Evolutionary conservation across 2,113 vertebrate species (phyloP).

Genomic region (Elanus axillaris): DNA sequence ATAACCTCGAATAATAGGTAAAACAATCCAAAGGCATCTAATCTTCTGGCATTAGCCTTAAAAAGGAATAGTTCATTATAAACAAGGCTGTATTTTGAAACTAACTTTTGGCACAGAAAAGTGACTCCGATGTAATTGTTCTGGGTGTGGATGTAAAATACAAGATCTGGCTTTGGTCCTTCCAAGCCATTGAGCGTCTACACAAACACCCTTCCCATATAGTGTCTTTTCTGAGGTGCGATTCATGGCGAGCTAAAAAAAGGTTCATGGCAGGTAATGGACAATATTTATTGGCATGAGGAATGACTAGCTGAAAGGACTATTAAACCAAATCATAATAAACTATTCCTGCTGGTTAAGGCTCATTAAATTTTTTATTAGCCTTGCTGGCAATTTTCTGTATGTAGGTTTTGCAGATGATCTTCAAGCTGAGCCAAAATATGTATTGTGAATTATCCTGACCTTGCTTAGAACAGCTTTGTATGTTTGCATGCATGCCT

Average conservation of each 20-base stretch:
- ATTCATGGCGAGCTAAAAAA: not conserved
- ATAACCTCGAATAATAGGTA: not conserved
- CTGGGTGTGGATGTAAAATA: not conserved
- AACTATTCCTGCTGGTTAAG: not conserved
- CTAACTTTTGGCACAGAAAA: not conserved
- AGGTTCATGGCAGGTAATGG: not conserved
- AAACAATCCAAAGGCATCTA: not conserved
- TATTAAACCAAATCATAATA: not conserved
- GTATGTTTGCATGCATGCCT: not conserved
- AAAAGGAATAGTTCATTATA: not conserved
- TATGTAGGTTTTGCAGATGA: not conserved
- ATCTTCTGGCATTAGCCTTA: not conserved
- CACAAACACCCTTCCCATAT: not conserved
- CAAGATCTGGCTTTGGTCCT: not conserved
- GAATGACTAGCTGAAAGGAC: not conserved
- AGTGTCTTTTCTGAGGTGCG: not conserved
- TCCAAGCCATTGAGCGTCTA: not conserved
- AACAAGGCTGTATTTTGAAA: not conserved
- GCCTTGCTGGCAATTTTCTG: not conserved
- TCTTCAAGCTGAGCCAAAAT: conserved; percentile 3
- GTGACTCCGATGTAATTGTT: not conserved
- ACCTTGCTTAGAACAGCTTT: not conserved
- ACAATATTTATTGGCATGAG: not conserved
- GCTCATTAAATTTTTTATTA: not conserved
- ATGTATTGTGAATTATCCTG: not conserved